Evolutionary conservation across 92 coral and sea anemone species (phyloP), one percentile per base, ranked within the genome.

Genomic region (Epizoanthus fatuus): DNA sequence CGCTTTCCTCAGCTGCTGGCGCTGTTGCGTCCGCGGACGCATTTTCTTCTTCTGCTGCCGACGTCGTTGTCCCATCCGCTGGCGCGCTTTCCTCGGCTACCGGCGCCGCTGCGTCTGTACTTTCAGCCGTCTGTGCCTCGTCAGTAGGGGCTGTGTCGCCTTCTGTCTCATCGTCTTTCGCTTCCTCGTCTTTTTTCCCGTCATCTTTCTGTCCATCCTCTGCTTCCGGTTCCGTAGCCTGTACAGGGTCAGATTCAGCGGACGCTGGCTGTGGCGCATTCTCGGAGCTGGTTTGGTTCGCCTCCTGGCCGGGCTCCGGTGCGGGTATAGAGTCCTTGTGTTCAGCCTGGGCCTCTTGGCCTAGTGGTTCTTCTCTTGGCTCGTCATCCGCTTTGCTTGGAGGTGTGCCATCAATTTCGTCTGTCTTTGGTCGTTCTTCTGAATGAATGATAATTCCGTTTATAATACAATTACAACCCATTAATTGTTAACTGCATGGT

Each of bases 281-380:
- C 10, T 49, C 53, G 11, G 53, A 7, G 14, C 53, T 49, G 14
- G 53, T 19, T 49, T 59, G 70, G 78, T 13, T 42, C 57, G 25
- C 6, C 56, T 77, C 63, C 82, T 42, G 58, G 70, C 45, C 84
- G 44, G 57, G 19, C 66, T 87, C 79, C 38, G 47, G 69, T 52
- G 54, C 35, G 40, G 72, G 71, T 10, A 71, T 69, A 5, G 86
- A 79, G 85, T 96, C 98, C 17, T 88, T 90, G 54, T 85, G 90
- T 16, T 83, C 79, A 4, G 66, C 94, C 37, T 89, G 83, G 9
- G 98, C 84, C 81, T 94, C 98, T n/a, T 93, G 94, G 1, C 98
- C 98, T 17, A 94, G 84, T 3, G 98, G 98, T 62, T 94, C 98
- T 56, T 94, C 98, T 3, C 98, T 72, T 4, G 98, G 94, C 62